Evolutionary conservation across 2,113 vertebrate genomes (phyloP).

Genomic region (Campylomormyrus numenius): DNA sequence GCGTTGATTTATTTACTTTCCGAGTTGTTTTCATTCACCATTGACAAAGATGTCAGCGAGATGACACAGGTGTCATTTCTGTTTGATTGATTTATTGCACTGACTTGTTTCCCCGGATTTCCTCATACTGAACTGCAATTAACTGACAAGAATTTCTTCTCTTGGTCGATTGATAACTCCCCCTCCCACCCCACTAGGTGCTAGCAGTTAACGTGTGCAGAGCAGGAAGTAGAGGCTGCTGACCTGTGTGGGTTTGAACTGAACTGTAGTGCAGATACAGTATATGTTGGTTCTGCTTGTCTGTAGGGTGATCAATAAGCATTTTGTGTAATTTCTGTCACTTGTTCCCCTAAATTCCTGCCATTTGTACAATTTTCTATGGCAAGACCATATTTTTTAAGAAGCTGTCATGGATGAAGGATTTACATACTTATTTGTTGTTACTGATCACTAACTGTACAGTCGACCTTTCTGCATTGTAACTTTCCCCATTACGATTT

Average conservation of each 20-base stretch:
- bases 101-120: not conserved
- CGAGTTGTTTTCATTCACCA: not conserved
- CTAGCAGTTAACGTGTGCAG: constrained; percentile 24
- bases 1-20: not conserved
- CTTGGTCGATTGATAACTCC: constrained; percentile 13
- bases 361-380: not conserved
- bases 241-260: not conserved
- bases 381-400: not conserved
- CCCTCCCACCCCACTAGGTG: not conserved
- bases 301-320: not conserved
- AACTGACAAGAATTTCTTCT: constrained; percentile 6
- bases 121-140: not conserved
- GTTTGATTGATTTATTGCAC: not conserved
- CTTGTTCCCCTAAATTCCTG: not conserved
- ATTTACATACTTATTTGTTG: not conserved
- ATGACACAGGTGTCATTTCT: not conserved
- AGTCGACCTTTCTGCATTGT: not conserved
- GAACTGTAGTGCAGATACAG: not conserved
- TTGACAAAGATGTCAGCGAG: not conserved
- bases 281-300: not conserved
- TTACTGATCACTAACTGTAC: not conserved
- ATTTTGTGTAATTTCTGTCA: not conserved
- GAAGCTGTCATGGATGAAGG: not conserved
- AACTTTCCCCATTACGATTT: not conserved
- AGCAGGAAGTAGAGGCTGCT: not conserved